Evolutionary conservation across 35 echinoderm and acorn worm species (phyloP).

Genomic region (Apostichopus parvimensis): DNA sequence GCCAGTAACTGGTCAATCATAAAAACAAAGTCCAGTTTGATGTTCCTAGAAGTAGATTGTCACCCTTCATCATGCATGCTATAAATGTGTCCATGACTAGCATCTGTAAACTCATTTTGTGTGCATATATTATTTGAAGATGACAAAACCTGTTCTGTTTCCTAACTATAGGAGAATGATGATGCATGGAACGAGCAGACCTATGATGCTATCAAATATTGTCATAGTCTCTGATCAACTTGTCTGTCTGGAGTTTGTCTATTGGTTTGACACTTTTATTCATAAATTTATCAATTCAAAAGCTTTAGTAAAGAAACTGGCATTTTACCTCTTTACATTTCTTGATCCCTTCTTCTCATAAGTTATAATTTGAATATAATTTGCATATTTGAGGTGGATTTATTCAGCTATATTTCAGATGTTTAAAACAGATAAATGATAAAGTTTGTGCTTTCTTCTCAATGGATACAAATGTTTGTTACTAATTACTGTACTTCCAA

Average conservation of each 20-base stretch:
- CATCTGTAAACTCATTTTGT: not conserved
- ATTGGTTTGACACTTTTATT: too few species aligned
- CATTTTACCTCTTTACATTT: too few species aligned
- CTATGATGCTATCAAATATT: too few species aligned
- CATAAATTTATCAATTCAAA: too few species aligned
- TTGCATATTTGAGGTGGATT: not conserved
- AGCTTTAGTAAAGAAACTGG: too few species aligned
- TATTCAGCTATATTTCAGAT: not conserved
- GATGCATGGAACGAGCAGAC: too few species aligned
- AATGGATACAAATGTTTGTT: not conserved
- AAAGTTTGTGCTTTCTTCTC: not conserved
- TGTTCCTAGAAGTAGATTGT: slow-evolving; percentile 13
- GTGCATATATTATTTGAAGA: not conserved
- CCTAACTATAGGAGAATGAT: too few species aligned
- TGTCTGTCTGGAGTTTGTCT: too few species aligned
- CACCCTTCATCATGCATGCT: slow-evolving; percentile 1
- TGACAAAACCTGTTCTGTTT: too few species aligned
- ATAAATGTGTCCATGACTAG: not conserved
- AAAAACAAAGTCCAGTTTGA: not conserved
- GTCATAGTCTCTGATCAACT: too few species aligned
- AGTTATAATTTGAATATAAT: not conserved
- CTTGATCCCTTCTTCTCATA: not conserved
- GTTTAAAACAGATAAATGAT: not conserved
- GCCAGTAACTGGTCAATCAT: slow-evolving; percentile 64
- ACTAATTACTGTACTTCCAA: not conserved